A percentile compares a stretch with the other conserved stretches of the same genome.
phyloP scores from a whole-genome alignment of 2,888 invertebrate species.

The Thymelicus acteon region DNA sequence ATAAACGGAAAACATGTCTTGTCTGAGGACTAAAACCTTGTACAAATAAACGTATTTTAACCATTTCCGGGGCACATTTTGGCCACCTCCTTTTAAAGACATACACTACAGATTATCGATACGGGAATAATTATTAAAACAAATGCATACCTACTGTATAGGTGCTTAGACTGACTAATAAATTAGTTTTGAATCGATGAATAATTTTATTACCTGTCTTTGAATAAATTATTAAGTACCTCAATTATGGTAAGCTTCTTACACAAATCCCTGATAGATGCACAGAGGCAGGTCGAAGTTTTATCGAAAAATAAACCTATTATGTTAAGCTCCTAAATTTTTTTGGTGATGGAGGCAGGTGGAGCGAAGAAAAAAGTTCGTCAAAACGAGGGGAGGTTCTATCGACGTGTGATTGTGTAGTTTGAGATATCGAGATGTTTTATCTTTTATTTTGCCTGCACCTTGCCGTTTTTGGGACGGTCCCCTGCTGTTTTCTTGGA shows the following conservation, averaged over 20 bases:
- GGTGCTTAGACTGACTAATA: too few relatives aligned
- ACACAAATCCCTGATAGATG: conserved; percentile 22
- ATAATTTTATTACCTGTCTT: not conserved
- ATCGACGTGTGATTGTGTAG: conserved; percentile 48
- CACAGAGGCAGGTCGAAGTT: conserved; percentile 20
- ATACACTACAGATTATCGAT: too few relatives aligned
- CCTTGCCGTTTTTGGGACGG: conserved; percentile 44
- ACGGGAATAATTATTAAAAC: too few relatives aligned
- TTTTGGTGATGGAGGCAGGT: conserved; percentile 63
- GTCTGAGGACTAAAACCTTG: too few relatives aligned
- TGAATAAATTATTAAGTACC: too few relatives aligned
- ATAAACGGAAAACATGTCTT: too few relatives aligned
- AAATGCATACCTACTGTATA: too few relatives aligned
- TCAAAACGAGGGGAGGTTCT: conserved; percentile 54
- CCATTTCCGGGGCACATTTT: too few relatives aligned
- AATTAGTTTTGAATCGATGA: too few relatives aligned
- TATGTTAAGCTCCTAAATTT: conserved; percentile 51
- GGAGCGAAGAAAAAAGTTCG: conserved; percentile 56
- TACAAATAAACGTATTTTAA: too few relatives aligned
- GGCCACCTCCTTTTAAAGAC: too few relatives aligned
- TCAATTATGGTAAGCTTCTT: conserved; percentile 8
- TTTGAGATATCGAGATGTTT: conserved; percentile 38
- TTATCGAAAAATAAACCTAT: conserved; percentile 47
- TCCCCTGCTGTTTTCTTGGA: too few relatives aligned
- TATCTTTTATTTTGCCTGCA: conserved; percentile 39